Evolutionary conservation across 64 coral and sea anemone species (phyloP), one percentile per base, ranked within the genome.

Genomic region (Actinia equina): DNA sequence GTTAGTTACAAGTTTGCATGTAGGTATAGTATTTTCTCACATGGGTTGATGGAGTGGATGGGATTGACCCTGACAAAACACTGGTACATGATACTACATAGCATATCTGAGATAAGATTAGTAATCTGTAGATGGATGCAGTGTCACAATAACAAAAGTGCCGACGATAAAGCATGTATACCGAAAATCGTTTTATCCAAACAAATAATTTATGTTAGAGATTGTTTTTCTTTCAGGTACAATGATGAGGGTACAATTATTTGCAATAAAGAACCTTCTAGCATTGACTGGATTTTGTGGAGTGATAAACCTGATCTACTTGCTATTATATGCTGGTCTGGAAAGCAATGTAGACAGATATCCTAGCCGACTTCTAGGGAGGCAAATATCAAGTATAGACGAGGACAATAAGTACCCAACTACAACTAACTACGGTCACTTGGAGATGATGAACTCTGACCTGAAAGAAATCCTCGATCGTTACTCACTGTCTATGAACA

Each of bases 391-490:
- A 74, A 74, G 69, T 41, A 74, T 74, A 3, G 69, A 74, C 2
- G 69, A 74, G 13, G 69, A 74, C 69, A 74, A 65, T 65, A 60
- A 69, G 8, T 69, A 69, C 22, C 69, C 10, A 74, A 12, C 69
- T 27, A 74, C 25, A 13, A 74, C 69, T 2, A 74, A 74, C 69
- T 74, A 74, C 14, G 69, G 69, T 74, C 69, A 74, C 26, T 74
- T 74, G 25, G 69, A 74, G 26, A 74, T 74, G 69, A 74, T 74
- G 69, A 74, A 74, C 69, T 74, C 41, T 41, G 69, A 74, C 27
- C 41, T 74, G 69, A 74, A 74, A 74, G 69, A 74, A 14, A 74
- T 74, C 41, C 69, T 74, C 14, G 69, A 74, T 41, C 69, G 69
- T 5, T 74, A 74, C 25, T 74, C 69, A 26, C 26, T 74, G 69